Conservation (phyloP, 2,113 vertebrate genomes). For the Phylloscopus trochiloides region DNA sequence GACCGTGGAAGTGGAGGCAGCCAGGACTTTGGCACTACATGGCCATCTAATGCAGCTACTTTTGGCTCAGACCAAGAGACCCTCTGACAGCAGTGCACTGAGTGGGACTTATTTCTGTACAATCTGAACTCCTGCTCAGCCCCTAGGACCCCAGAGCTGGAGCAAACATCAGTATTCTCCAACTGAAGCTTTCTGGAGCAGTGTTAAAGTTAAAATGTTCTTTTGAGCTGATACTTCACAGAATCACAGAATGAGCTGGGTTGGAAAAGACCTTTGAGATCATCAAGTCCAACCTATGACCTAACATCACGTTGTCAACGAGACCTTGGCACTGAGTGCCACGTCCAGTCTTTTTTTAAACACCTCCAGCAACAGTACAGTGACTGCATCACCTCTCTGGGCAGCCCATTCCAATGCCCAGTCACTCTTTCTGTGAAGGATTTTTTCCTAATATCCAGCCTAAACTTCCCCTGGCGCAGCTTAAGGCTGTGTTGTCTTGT, state of each 20-base stretch:
- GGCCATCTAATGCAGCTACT: neutral
- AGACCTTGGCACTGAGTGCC: neutral
- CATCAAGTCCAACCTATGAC: neutral
- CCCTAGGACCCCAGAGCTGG: neutral
- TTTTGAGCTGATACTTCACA: neutral
- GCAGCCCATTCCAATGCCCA: neutral
- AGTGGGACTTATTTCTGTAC: neutral
- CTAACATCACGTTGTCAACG: neutral
- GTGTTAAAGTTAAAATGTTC: neutral
- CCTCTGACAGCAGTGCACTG: neutral
- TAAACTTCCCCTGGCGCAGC: fast-evolving
- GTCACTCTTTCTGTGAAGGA: neutral
- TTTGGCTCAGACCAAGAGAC: neutral
- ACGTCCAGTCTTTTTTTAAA: neutral
- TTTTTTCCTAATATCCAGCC: neutral
- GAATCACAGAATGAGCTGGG: neutral
- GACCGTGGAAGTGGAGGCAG: neutral
- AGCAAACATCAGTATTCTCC: neutral
- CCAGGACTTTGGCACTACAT: neutral
- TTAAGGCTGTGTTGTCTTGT: neutral
- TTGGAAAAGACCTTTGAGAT: neutral
- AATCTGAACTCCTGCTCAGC: neutral
- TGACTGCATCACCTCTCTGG: neutral
- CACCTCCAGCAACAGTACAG: neutral
- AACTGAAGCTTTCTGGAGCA: neutral